These are phyloP conservation scores for Brachyalestes nurse DNA, from an alignment of 2,797 vertebrate genomes.

Conservation along the genomic window DNA sequence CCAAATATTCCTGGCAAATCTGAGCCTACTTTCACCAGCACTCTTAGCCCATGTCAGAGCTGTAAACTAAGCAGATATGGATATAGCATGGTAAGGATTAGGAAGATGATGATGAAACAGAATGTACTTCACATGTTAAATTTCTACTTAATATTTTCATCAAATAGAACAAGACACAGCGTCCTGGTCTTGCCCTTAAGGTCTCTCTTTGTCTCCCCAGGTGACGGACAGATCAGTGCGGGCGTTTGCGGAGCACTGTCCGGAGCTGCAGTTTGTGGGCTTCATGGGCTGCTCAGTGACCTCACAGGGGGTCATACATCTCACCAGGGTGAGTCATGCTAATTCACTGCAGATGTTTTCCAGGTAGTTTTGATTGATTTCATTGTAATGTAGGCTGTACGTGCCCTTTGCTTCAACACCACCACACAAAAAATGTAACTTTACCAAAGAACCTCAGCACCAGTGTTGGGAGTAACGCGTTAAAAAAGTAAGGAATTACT, in stretches of 20 bases:
- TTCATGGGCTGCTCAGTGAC: conserved; percentile 99
- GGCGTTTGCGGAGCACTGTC: conserved; percentile 95
- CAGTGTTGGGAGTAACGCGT: no score
- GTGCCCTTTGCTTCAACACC: neutral
- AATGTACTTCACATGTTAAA: no score
- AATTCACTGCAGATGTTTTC: neutral
- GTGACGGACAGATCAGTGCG: conserved; percentile 93
- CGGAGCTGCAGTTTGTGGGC: conserved; percentile 94
- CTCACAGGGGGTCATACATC: conserved; percentile 95
- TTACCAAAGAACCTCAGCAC: neutral
- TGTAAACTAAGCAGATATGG: no score
- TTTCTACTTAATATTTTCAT: no score
- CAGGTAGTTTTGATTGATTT: no score
- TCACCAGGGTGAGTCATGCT: conserved; percentile 85
- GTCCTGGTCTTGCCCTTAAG: neutral
- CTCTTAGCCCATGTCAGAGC: no score
- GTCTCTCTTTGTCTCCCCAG: conserved; percentile 67
- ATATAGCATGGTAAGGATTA: no score
- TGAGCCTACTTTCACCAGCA: no score
- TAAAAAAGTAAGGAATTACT: no score
- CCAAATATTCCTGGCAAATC: no score
- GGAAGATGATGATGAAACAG: no score
- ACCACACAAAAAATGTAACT: neutral
- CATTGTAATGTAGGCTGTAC: neutral
- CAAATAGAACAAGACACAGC: no score